Evolutionary conservation across 2,113 vertebrate genomes (phyloP), one percentile per base, ranked within the genome.

Genomic region (Pandion haliaetus): DNA sequence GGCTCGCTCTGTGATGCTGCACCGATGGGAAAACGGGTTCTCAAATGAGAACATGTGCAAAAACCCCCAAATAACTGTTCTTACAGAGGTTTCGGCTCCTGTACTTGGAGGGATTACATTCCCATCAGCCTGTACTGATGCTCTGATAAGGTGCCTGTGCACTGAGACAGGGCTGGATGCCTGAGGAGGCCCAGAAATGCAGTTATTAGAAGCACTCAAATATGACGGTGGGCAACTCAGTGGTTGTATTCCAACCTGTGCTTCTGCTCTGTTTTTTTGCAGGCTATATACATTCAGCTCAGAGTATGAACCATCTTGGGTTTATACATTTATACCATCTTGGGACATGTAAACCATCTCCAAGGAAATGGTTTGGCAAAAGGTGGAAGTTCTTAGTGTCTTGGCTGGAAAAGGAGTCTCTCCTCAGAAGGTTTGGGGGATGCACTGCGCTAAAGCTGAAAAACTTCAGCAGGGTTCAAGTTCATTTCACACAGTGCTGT

Each of bases 1-100:
- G 16, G 26, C 17, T 50, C 6, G 2, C 54, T 31, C 65, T 28
- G 69, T 0, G 12, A 50, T 7, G 31, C 44, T 25, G 73, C 47
- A 38, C 25, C 1, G 1, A 25, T 0, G 5, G 67, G 47, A 59
- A 73, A 61, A 36, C 0, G 3, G 21, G 54, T 42, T 34, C 54
- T n/a, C 25, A 47, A n/a, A 36, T 21, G 40, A 29, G n/a, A 82
- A 20, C 14, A 44, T 5, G 16, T 13, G 25, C 29, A 70, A 72
- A 40, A 17, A 0, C 2, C 54, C 59, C 34, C 0, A n/a, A 50
- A 34, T 34, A 50, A 17, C 36, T 25, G 29, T n/a, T 79, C 50
- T 52, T 69, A 42, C 18, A 36, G 67, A 3, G 1, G 25, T 20
- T 26, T 26, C 14, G 36, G 67, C 61, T 49, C 40, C 59, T 7